These are phyloP conservation scores for Tenualosa ilisha DNA, from an alignment of 2,797 vertebrate genomes.

Conservation along the genomic window DNA sequence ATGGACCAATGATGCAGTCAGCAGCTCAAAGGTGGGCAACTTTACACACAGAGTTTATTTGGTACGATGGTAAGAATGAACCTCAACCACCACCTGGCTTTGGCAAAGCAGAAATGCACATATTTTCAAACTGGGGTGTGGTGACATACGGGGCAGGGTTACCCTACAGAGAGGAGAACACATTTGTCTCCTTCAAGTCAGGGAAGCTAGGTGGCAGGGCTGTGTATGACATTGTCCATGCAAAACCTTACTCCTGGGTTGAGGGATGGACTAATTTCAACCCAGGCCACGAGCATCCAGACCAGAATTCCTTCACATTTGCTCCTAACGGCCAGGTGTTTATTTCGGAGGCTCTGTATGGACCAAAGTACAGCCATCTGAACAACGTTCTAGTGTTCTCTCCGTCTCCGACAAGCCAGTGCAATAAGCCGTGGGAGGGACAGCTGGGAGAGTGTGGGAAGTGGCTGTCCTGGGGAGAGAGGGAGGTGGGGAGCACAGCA, in stretches of 20 bases:
- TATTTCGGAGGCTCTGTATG: slow-evolving; percentile 86
- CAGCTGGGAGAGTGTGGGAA: slow-evolving; percentile 86
- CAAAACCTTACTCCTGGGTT: slow-evolving; percentile 82
- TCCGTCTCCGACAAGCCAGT: slow-evolving; percentile 83
- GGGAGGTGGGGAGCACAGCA: slow-evolving; percentile 74
- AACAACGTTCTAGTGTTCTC: slow-evolving; percentile 85
- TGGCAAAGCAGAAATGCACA: slow-evolving; percentile 74
- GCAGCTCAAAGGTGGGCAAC: slow-evolving; percentile 85
- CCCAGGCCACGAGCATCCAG: slow-evolving; percentile 85
- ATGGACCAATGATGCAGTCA: slow-evolving; percentile 85
- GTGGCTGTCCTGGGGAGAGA: slow-evolving; percentile 82
- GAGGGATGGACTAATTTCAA: slow-evolving; percentile 87
- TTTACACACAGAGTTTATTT: slow-evolving; percentile 85
- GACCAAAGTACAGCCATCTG: slow-evolving; percentile 84
- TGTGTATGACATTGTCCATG: slow-evolving; percentile 86
- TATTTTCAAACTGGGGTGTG: slow-evolving; percentile 87
- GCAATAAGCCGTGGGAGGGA: slow-evolving; percentile 86
- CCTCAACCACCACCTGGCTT: slow-evolving; percentile 73
- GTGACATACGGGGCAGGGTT: slow-evolving; percentile 83
- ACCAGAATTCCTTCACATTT: slow-evolving; percentile 89
- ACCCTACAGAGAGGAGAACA: slow-evolving; percentile 75
- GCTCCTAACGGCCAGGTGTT: slow-evolving; percentile 86
- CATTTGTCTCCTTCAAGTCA: slow-evolving; percentile 87
- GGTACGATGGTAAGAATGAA: slow-evolving; percentile 77
- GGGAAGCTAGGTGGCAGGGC: slow-evolving; percentile 84